phyloP scores from a whole-genome alignment of 2,888 invertebrate species.

The Elaeidobius kamerunicus region DNA sequence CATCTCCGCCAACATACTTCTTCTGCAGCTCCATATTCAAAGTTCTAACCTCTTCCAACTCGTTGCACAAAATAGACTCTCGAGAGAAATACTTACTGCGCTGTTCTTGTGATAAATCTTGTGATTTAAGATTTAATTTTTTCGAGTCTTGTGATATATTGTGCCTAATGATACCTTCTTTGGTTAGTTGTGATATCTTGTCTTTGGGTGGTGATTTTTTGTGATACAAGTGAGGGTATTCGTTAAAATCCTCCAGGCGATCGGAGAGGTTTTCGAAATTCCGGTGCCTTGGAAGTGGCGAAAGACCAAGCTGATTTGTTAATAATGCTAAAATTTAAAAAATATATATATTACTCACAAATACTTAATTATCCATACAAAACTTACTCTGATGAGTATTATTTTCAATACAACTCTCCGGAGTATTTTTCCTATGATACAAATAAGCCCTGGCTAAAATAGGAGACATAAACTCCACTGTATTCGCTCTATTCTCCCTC shows the following conservation, averaged over 20 bases:
- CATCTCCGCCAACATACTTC: conserved; percentile 37
- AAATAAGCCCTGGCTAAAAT: conserved; percentile 22
- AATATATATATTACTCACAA: not conserved
- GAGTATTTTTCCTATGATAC: conserved; percentile 19
- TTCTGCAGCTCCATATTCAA: conserved; percentile 40
- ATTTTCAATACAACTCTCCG: too few species aligned
- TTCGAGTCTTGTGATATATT: too few species aligned
- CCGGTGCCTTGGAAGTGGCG: conserved; percentile 40
- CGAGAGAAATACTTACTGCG: conserved; percentile 43
- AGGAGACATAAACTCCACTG: conserved; percentile 24
- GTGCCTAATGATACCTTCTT: too few species aligned
- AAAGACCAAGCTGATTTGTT: conserved; percentile 35
- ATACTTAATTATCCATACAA: not conserved
- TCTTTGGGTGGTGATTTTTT: conserved; percentile 1
- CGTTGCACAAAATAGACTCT: conserved; percentile 44
- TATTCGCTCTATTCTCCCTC: conserved; percentile 12
- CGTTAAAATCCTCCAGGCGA: conserved; percentile 33
- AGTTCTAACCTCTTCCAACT: conserved; percentile 45
- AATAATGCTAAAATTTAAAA: conserved; percentile 20
- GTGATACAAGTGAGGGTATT: conserved; percentile 18
- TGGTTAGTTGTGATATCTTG: not conserved
- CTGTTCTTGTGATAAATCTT: conserved; percentile 8
- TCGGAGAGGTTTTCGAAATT: conserved; percentile 38
- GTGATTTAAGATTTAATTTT: too few species aligned
- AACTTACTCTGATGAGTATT: conserved; percentile 20